Conservation (phyloP, 2,888 invertebrate species). For the Acanthosepion pharaonis region DNA sequence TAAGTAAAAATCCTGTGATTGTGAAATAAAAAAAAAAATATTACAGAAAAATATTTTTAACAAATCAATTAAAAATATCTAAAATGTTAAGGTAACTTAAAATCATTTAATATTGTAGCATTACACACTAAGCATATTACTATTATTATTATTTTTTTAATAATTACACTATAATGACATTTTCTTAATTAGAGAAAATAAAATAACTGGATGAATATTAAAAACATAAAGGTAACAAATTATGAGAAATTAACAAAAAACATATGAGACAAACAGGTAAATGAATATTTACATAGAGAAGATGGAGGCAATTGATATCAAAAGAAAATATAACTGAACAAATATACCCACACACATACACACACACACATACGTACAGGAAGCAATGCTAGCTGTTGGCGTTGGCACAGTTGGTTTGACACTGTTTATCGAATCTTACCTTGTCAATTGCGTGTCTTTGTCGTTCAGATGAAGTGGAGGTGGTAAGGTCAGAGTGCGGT, state of each 20-base stretch:
- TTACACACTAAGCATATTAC: too few relatives aligned
- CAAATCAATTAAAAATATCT: too few relatives aligned
- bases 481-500: slow-evolving; percentile 64
- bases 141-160: too few relatives aligned
- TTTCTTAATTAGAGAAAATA: background rate
- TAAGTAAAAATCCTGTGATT: background rate
- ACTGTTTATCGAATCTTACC: slow-evolving; percentile 48
- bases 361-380: background rate
- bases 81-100: too few relatives aligned
- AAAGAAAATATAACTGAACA: background rate
- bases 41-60: background rate
- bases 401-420: slow-evolving; percentile 13
- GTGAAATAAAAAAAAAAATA: background rate
- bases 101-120: too few relatives aligned
- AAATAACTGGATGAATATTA: background rate
- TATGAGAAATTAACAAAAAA: background rate
- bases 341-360: background rate
- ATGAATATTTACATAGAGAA: background rate
- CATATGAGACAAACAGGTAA: background rate
- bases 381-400: slow-evolving; percentile 22
- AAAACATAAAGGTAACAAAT: background rate
- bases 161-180: too few relatives aligned
- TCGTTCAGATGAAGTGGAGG: slow-evolving; percentile 65
- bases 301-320: background rate
- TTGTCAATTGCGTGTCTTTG: slow-evolving; percentile 54